Evolutionary conservation across 1,140 invertebrate species (phyloP).

Genomic region (Hyphantria cunea): DNA sequence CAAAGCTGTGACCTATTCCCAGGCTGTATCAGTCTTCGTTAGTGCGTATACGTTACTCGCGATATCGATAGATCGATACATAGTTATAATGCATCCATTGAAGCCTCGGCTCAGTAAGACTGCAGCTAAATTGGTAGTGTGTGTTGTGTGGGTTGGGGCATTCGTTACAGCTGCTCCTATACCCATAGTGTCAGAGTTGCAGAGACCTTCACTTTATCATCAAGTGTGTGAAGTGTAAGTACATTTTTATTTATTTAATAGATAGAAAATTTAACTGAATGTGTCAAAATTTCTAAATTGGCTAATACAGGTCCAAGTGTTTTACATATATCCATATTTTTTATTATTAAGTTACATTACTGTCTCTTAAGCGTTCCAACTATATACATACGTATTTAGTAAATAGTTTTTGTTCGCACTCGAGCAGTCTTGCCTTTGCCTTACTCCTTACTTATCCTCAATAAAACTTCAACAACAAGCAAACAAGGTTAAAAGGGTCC

Average conservation of each 20-base stretch:
- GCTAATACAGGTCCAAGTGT: no score
- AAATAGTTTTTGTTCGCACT: no score
- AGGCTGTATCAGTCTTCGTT: constrained; percentile 91
- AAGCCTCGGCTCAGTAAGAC: constrained; percentile 89
- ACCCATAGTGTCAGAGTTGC: constrained; percentile 85
- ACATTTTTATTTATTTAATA: background rate
- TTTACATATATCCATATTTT: no score
- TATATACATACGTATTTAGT: no score
- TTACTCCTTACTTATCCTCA: no score
- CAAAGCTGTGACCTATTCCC: constrained; percentile 88
- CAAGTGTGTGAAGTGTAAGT: constrained; percentile 85
- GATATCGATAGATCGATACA: constrained; percentile 93
- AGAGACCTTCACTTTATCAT: constrained; percentile 83
- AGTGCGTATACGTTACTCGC: constrained; percentile 93
- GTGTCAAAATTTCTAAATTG: no score
- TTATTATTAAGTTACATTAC: no score
- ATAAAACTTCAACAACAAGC: no score
- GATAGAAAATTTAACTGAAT: no score
- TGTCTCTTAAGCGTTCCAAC: no score
- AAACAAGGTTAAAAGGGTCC: no score
- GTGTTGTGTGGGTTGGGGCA: constrained; percentile 90
- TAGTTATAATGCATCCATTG: constrained; percentile 94
- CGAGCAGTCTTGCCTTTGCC: no score
- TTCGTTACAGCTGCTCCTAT: constrained; percentile 91
- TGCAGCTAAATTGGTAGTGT: constrained; percentile 87